Evolutionary conservation across 2,888 invertebrate species (phyloP).

Genomic region (Bruchidius siliquastri): DNA sequence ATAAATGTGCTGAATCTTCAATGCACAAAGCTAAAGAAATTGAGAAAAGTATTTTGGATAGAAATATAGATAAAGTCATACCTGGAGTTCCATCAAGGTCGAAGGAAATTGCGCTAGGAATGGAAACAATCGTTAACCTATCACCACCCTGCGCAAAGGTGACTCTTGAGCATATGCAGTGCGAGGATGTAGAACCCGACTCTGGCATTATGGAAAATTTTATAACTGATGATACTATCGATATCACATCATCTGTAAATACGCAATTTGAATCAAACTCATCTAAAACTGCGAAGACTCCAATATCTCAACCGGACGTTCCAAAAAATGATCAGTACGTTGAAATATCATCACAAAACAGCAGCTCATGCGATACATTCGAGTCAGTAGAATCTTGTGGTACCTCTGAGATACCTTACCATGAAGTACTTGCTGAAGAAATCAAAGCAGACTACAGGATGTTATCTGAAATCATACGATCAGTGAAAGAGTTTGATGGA

Average conservation of each 20-base stretch:
- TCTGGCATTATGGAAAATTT: not conserved
- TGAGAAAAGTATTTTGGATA: no score
- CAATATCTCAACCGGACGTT: not conserved
- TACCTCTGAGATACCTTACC: no score
- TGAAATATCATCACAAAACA: not conserved
- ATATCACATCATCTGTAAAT: not conserved
- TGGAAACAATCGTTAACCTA: no score
- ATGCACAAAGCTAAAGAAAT: not conserved
- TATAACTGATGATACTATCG: not conserved
- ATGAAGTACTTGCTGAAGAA: no score
- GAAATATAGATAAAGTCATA: no score
- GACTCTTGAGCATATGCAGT: not conserved
- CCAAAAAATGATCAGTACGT: not conserved
- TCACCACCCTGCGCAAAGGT: no score
- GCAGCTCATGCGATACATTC: not conserved
- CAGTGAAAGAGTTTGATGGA: no score
- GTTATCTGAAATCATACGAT: no score
- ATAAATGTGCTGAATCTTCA: not conserved
- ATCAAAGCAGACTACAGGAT: no score
- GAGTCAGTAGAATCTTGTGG: not conserved
- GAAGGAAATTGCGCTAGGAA: no score
- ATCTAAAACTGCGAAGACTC: no score
- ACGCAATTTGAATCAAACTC: not conserved
- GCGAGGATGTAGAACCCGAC: not conserved
- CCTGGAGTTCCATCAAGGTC: no score